Base-by-base conservation (phyloP, 35 echinoderm and acorn worm genomes). In the Stichopus chloronotus region DNA sequence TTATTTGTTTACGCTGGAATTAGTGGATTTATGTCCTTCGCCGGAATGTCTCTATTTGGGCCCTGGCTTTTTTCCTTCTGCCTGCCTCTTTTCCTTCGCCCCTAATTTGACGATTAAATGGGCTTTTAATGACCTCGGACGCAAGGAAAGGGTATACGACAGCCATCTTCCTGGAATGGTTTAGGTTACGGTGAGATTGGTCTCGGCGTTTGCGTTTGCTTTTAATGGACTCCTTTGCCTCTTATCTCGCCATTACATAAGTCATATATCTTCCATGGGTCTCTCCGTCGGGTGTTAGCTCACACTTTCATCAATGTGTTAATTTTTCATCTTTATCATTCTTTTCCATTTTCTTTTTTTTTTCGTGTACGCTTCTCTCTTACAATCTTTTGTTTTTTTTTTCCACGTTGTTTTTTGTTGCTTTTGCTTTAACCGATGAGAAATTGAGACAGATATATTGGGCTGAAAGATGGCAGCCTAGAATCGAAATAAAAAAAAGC, bases 31-130 rank as follows among this genome's bases (percentile, higher is more conserved):
- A 83, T 83, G 80, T 16, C 25, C 52, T 24, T 56, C 55, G 80
- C 25, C 80, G 53, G 55, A 83, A 83, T 56, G 80, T 83, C 80
- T 83, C 55, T 55, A 55, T 83, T 43, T 43, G 55, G 43, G 55
- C n/a, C 80, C 55, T 52, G 80, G 43, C 55, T 83, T 83, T 83
- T 56, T 55, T 56, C n/a, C 25, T 53, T 9, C 53, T 12, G 21
- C 25, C n/a, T 83, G 52, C 80, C 55, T 56, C 7, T 55, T 83
- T 56, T 52, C 53, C 55, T 83, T 55, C 52, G 19, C 55, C 25
- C 80, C 80, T 83, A 83, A 83, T 83, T 83, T 83, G 80, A 56
- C 21, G 80, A 56, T 83, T 83, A 83, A 83, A 83, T 83, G 80
- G 80, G 55, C 80, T 83, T 83, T 83, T 83, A 83, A 83, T 83